Evolutionary conservation across 2,888 invertebrate species (phyloP).

Genomic region (Heliconius aoede): DNA sequence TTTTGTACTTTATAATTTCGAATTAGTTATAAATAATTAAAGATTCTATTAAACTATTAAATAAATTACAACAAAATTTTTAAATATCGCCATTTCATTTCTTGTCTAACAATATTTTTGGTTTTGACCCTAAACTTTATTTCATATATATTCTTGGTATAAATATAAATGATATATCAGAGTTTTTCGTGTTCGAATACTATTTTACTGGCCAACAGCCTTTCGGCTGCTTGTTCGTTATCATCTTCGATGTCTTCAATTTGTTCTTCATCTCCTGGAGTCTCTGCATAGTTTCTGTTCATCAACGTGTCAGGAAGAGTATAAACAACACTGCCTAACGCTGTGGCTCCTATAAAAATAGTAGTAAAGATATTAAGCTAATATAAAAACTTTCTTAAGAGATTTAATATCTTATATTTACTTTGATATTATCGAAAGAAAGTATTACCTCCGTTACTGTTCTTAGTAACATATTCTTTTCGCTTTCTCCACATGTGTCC

Average conservation of each 20-base stretch:
- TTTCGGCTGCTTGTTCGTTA: slow-evolving; percentile 28
- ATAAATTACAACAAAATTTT: not conserved
- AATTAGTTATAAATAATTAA: slow-evolving; percentile 10
- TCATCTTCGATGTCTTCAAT: slow-evolving; percentile 35
- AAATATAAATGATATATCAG: slow-evolving; percentile 10
- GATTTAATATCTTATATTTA: not conserved
- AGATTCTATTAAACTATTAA: not conserved
- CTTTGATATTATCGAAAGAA: not conserved
- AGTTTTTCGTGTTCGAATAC: slow-evolving; percentile 39
- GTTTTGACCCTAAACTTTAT: not conserved
- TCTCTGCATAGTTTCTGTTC: slow-evolving; percentile 24
- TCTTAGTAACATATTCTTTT: slow-evolving; percentile 53
- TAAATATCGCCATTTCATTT: not conserved
- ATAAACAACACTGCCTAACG: slow-evolving; percentile 44
- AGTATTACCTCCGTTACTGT: not conserved
- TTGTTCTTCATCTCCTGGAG: slow-evolving; percentile 21
- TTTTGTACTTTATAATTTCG: not conserved
- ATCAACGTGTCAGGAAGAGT: slow-evolving; percentile 44
- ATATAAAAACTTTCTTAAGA: too few species aligned
- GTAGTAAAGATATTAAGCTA: too few species aligned
- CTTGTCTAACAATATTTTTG: not conserved
- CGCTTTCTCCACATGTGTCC: slow-evolving; percentile 61
- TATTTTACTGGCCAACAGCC: slow-evolving; percentile 32
- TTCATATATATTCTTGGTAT: not conserved
- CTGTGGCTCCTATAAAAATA: slow-evolving; percentile 30